phyloP scores from a whole-genome alignment of 2,888 invertebrate genomes.

The Pollenia angustigena region DNA sequence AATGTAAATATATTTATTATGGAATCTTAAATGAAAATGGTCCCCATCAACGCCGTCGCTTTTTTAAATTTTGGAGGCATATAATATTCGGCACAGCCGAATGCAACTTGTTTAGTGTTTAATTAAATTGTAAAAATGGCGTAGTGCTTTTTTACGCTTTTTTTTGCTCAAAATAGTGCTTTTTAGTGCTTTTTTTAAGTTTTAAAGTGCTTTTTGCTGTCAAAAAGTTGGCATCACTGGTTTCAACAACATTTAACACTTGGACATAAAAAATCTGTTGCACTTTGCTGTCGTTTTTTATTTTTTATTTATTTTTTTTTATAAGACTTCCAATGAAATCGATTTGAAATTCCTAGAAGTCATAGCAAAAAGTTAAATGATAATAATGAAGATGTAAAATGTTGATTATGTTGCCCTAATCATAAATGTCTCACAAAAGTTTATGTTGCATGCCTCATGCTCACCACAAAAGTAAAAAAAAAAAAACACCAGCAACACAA shows the following conservation, averaged over 20 bases:
- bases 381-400: conserved; percentile 67
- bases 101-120: too few relatives aligned
- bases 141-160: too few relatives aligned
- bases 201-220: too few relatives aligned
- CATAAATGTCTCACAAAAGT: conserved; percentile 70
- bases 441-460: conserved; percentile 72
- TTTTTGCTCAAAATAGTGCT: too few relatives aligned
- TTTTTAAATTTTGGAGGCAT: too few relatives aligned
- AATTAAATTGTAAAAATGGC: too few relatives aligned
- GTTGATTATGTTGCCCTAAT: conserved; percentile 56
- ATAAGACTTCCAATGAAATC: conserved; percentile 51
- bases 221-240: too few relatives aligned
- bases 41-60: too few relatives aligned
- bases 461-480: background rate
- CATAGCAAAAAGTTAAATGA: conserved; percentile 53
- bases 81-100: too few relatives aligned
- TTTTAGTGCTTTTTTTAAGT: too few relatives aligned
- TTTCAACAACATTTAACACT: conserved; percentile 36
- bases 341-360: conserved; percentile 67
- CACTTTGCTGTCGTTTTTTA: conserved; percentile 26
- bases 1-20: too few relatives aligned
- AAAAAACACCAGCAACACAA: conserved; percentile 44
- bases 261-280: conserved; percentile 35
- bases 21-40: too few relatives aligned
- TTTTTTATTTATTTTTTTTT: background rate